Percentiles rank a stretch among this genome's conserved stretches.
Evolutionary conservation across 2,797 vertebrate genomes (phyloP).

Genomic region (Poliocrania exsul): DNA sequence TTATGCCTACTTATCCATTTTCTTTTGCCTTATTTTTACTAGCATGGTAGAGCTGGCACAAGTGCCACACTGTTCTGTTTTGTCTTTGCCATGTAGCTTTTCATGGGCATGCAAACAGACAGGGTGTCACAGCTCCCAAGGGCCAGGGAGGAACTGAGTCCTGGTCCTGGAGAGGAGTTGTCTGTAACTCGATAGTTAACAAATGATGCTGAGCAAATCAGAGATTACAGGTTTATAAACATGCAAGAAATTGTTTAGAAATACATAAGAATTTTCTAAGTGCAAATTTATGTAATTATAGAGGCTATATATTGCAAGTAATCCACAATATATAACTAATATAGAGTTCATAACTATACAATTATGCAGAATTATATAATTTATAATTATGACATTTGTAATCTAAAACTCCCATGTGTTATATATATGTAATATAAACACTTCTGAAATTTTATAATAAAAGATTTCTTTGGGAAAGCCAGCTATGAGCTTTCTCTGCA

Average conservation of each 20-base stretch:
- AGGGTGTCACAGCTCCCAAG: not conserved
- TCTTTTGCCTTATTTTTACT: not conserved
- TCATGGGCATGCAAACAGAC: accelerated
- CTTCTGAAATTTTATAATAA: not conserved
- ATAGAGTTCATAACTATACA: not conserved
- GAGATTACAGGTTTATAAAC: not conserved
- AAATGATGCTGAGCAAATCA: not conserved
- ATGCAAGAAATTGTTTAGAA: not conserved
- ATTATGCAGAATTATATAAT: not conserved
- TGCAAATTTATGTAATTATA: not conserved
- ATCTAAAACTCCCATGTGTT: not conserved
- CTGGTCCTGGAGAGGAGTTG: not conserved
- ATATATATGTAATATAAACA: not conserved
- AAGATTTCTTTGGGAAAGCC: not conserved
- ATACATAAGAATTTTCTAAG: accelerated
- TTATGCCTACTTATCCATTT: not conserved
- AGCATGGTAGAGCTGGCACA: not conserved
- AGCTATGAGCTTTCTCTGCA: not conserved
- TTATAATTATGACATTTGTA: not conserved
- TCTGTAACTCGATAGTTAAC: not conserved
- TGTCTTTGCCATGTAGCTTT: not conserved
- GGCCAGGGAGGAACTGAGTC: not conserved
- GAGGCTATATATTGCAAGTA: not conserved
- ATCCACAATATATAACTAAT: not conserved
- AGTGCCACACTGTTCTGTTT: accelerated